Evolutionary conservation across 2,113 vertebrate genomes (phyloP).

Genomic region (Ammodytes marinus): DNA sequence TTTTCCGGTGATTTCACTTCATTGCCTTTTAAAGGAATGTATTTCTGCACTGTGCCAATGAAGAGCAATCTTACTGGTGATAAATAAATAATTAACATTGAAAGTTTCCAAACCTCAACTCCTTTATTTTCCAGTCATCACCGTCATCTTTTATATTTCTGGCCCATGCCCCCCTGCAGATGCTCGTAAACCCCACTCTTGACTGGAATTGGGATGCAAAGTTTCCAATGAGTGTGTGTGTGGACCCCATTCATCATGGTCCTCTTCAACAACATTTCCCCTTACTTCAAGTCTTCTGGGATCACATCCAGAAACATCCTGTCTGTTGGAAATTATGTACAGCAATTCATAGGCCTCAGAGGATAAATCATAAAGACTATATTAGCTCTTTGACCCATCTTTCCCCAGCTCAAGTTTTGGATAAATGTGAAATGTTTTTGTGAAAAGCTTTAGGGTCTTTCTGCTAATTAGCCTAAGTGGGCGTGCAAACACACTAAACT

Average conservation of each 20-base stretch:
- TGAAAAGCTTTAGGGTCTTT: background rate
- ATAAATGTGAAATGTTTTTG: background rate
- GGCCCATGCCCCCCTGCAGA: conserved; percentile 31
- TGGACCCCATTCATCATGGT: conserved; percentile 5
- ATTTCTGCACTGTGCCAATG: conserved; percentile 7
- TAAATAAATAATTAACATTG: conserved; percentile 56
- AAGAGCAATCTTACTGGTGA: conserved; percentile 11
- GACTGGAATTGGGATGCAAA: conserved; percentile 65
- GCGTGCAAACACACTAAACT: background rate
- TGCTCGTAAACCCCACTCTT: conserved; percentile 37
- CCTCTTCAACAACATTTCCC: background rate
- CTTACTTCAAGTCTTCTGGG: background rate
- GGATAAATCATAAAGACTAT: background rate
- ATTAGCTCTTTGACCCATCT: background rate
- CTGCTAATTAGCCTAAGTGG: background rate
- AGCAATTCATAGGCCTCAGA: background rate
- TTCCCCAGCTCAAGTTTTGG: background rate
- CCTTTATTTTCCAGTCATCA: conserved; percentile 40
- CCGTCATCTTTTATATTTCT: conserved; percentile 34
- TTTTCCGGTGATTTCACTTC: conserved; percentile 38
- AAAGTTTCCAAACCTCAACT: conserved; percentile 66
- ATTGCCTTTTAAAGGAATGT: conserved; percentile 35
- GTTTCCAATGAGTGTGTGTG: conserved; percentile 58
- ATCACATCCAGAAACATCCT: background rate
- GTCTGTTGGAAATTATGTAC: no score